phyloP scores from a whole-genome alignment of 2,888 invertebrate genomes.

The Vannuccia rotundouncinata region DNA sequence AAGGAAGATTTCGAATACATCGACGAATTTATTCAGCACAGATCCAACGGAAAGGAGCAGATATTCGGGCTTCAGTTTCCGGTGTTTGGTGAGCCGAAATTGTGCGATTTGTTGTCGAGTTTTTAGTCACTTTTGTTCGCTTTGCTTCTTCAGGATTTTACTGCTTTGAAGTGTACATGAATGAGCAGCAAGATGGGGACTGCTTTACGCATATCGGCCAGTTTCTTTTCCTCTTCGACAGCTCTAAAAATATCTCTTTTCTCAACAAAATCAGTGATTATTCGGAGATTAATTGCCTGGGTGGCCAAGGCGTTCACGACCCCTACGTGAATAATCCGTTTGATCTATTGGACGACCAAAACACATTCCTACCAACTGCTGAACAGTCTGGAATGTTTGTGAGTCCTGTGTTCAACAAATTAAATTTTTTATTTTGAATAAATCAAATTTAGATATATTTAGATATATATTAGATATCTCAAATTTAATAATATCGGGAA shows the following conservation, averaged over 20 bases:
- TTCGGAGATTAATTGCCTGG: neutral
- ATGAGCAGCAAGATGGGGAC: slow-evolving; percentile 40
- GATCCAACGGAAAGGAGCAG: neutral
- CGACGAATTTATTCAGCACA: neutral
- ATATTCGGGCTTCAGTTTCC: no score
- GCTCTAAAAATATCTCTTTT: neutral
- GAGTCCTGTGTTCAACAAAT: no score
- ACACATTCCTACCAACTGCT: neutral
- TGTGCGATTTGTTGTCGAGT: no score
- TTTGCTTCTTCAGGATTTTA: slow-evolving; percentile 31
- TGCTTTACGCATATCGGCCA: slow-evolving; percentile 46
- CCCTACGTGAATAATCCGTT: neutral
- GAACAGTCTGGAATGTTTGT: no score
- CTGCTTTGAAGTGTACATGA: slow-evolving; percentile 38
- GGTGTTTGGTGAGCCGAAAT: no score
- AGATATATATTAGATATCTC: no score
- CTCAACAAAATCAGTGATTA: neutral
- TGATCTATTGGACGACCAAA: neutral
- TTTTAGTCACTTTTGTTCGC: no score
- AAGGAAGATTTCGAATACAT: neutral
- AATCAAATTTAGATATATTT: no score
- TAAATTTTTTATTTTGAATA: no score
- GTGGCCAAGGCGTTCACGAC: neutral
- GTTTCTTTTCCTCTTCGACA: slow-evolving; percentile 41
- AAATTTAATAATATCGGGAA: no score